Percentiles rank a stretch among this genome's conserved stretches.
These are phyloP conservation scores for Platysternon megacephalum DNA, from an alignment of 2,113 vertebrate genomes.

Conservation along the genomic window DNA sequence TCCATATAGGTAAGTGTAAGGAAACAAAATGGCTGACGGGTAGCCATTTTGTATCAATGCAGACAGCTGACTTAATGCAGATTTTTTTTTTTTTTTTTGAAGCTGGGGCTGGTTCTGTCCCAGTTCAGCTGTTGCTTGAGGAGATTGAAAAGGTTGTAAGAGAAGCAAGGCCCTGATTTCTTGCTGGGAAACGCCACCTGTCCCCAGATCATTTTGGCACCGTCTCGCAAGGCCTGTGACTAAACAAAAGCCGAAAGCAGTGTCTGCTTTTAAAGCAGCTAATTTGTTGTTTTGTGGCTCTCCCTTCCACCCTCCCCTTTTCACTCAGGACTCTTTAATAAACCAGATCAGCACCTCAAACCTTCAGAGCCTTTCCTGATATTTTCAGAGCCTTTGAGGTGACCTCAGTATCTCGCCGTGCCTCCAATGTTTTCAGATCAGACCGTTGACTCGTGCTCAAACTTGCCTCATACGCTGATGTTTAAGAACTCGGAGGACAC, in stretches of 20 bases:
- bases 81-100: background rate
- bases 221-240: rapidly evolving
- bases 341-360: slow-evolving; percentile 61
- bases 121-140: background rate
- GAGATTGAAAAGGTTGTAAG: slow-evolving; percentile 24
- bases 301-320: slow-evolving; percentile 15
- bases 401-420: background rate
- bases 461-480: background rate
- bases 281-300: slow-evolving; percentile 59
- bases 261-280: slow-evolving; percentile 52
- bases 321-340: slow-evolving; percentile 60
- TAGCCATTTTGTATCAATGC: slow-evolving; percentile 70
- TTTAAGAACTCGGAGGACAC: rapidly evolving
- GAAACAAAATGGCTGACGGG: slow-evolving; percentile 68
- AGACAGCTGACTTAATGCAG: background rate
- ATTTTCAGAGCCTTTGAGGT: background rate
- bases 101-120: background rate
- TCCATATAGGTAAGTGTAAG: background rate
- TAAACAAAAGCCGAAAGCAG: slow-evolving; percentile 63
- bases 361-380: slow-evolving; percentile 18
- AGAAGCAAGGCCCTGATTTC: background rate
- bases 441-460: rapidly evolving
- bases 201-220: slow-evolving; percentile 25
- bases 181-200: background rate
- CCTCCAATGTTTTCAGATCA: background rate